Percentiles rank a stretch among this genome's conserved stretches.
Evolutionary conservation across 1,140 invertebrate species (phyloP).

Genomic region (Diprion similis): DNA sequence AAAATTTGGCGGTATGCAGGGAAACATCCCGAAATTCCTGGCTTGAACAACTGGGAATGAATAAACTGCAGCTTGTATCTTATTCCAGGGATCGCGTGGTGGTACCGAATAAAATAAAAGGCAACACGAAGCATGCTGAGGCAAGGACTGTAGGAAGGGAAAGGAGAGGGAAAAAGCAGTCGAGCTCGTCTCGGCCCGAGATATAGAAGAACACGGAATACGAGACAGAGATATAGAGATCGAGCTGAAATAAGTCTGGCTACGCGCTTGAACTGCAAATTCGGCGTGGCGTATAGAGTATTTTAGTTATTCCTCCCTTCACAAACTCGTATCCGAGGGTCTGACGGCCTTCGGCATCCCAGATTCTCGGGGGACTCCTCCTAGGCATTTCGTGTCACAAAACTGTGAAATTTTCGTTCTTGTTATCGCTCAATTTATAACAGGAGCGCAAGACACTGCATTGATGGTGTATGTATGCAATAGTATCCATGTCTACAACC

Average conservation of each 20-base stretch:
- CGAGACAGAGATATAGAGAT: neutral
- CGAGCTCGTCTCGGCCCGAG: too few species aligned
- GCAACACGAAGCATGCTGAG: neutral
- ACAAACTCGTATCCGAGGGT: neutral
- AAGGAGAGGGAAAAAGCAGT: neutral
- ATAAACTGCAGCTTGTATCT: neutral
- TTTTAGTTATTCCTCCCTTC: neutral
- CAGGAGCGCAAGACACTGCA: neutral
- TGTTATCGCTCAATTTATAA: neutral
- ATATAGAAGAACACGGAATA: neutral
- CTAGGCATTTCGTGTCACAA: conserved; percentile 4
- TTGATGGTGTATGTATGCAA: neutral
- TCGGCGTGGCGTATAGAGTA: neutral
- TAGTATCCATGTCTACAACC: too few species aligned
- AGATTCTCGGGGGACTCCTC: neutral
- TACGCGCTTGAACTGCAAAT: conserved; percentile 5
- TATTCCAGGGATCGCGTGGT: neutral
- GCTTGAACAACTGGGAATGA: neutral
- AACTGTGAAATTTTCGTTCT: neutral
- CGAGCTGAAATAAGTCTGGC: neutral
- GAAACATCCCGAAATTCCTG: neutral
- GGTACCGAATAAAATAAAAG: neutral
- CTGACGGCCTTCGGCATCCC: neutral
- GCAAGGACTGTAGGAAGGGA: neutral
- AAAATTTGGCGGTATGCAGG: too few species aligned